Evolutionary conservation across 2,797 vertebrate genomes (phyloP).

Genomic region (Epinephelus awoara): DNA sequence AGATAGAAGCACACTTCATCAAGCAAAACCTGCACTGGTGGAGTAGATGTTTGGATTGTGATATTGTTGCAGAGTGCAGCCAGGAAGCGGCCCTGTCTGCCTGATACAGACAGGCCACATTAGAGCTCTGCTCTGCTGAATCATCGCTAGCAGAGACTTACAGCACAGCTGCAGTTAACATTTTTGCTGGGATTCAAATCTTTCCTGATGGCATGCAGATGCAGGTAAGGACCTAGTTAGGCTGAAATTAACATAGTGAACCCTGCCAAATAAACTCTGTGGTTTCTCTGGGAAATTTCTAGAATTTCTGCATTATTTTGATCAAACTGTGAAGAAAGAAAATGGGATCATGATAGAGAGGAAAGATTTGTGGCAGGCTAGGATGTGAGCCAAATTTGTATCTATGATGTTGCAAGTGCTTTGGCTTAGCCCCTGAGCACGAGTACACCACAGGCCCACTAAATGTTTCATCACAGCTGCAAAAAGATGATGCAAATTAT

Average conservation of each 20-base stretch:
- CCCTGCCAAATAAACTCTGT: conserved; percentile 23
- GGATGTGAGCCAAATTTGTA: conserved; percentile 41
- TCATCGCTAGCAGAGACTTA: conserved; percentile 59
- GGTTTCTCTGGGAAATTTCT: conserved; percentile 16
- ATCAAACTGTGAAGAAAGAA: conserved; percentile 28
- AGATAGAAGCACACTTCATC: neutral
- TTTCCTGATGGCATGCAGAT: conserved; percentile 42
- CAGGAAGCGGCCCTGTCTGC: conserved; percentile 32
- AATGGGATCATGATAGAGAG: neutral
- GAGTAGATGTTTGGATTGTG: conserved; percentile 12
- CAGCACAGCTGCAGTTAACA: conserved; percentile 60
- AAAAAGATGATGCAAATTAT: conserved; percentile 68
- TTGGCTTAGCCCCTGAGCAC: conserved; percentile 28
- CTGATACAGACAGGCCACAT: conserved; percentile 34
- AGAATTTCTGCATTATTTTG: conserved; percentile 21
- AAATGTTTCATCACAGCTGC: conserved; percentile 69
- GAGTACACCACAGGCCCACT: conserved; percentile 43
- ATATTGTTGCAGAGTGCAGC: conserved; percentile 22
- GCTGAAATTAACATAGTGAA: conserved; percentile 19
- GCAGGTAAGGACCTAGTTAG: conserved; percentile 33
- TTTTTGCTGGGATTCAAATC: conserved; percentile 50
- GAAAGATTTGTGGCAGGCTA: conserved; percentile 24
- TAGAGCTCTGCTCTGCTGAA: conserved; percentile 62
- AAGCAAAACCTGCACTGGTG: neutral
- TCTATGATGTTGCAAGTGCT: conserved; percentile 51